Conservation (phyloP, 2,113 vertebrate species). For the Nothocercus nigrocapillus region DNA sequence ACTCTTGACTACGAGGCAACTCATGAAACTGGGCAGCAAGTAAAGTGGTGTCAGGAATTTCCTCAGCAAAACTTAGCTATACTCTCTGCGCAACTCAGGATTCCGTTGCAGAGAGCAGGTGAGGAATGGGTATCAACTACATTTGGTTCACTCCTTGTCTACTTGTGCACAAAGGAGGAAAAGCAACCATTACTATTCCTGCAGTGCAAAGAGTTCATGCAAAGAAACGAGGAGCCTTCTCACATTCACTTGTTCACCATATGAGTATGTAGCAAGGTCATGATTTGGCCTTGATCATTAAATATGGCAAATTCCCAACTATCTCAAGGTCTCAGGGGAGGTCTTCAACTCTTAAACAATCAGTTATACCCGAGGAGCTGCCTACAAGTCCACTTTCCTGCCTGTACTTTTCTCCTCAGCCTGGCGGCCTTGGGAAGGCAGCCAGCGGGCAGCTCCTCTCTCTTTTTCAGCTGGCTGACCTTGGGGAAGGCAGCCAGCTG, state of each 20-base stretch:
- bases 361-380: conserved; percentile 24
- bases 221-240: background rate
- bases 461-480: conserved; percentile 68
- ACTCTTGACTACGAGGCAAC: background rate
- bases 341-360: conserved; percentile 50
- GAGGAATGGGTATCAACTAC: background rate
- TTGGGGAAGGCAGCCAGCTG: conserved; percentile 67
- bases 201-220: background rate
- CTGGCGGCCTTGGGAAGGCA: conserved; percentile 50
- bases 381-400: conserved; percentile 30
- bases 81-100: background rate
- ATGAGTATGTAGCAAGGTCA: background rate
- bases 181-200: background rate
- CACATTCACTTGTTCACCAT: background rate
- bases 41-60: background rate
- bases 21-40: background rate
- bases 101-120: background rate
- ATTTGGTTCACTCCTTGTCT: background rate
- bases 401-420: conserved; percentile 34
- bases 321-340: conserved; percentile 23
- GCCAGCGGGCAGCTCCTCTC: conserved; percentile 54
- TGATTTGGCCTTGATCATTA: conserved; percentile 2
- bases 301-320: conserved; percentile 29
- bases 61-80: background rate
- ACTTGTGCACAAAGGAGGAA: background rate